These are phyloP conservation scores for Semicossyphus pulcher DNA, from an alignment of 2,113 vertebrate species.

Conservation along the genomic window DNA sequence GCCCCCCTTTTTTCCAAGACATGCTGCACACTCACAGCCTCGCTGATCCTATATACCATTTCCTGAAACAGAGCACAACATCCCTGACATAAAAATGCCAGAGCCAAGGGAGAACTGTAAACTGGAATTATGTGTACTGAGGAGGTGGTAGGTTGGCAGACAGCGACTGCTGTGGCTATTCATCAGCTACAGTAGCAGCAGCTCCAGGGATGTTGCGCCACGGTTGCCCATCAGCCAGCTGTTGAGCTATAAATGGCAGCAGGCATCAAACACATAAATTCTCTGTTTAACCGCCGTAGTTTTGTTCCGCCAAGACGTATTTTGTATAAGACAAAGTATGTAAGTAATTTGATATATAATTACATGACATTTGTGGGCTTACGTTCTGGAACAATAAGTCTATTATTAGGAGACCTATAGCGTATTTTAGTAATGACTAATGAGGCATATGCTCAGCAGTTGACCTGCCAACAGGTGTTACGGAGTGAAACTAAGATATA, in stretches of 20 bases:
- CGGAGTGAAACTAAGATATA: too few species aligned
- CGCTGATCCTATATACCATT: constrained; percentile 25
- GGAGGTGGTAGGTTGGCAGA: constrained; percentile 25
- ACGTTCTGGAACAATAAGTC: not conserved
- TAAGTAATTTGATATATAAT: not conserved
- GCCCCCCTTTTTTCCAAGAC: not conserved
- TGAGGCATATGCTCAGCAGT: too few species aligned
- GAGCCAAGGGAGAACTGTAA: constrained; percentile 18
- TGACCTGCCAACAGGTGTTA: not conserved
- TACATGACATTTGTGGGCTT: not conserved
- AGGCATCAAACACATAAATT: constrained; percentile 12
- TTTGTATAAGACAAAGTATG: not conserved
- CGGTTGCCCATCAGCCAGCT: constrained; percentile 42
- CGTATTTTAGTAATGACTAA: too few species aligned
- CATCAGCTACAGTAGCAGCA: constrained; percentile 48
- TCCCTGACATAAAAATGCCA: constrained; percentile 29
- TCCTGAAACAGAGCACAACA: constrained; percentile 12
- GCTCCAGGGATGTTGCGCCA: constrained; percentile 24
- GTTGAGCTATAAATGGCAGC: constrained; percentile 52
- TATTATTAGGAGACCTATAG: not conserved
- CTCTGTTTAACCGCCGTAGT: not conserved
- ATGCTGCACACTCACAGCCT: constrained; percentile 6
- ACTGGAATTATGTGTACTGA: constrained; percentile 47
- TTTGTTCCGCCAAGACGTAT: not conserved
- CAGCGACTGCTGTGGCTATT: constrained; percentile 30